These are phyloP conservation scores for Cyclophora albipunctata DNA, from an alignment of 2,888 invertebrate genomes.

Conservation along the genomic window DNA sequence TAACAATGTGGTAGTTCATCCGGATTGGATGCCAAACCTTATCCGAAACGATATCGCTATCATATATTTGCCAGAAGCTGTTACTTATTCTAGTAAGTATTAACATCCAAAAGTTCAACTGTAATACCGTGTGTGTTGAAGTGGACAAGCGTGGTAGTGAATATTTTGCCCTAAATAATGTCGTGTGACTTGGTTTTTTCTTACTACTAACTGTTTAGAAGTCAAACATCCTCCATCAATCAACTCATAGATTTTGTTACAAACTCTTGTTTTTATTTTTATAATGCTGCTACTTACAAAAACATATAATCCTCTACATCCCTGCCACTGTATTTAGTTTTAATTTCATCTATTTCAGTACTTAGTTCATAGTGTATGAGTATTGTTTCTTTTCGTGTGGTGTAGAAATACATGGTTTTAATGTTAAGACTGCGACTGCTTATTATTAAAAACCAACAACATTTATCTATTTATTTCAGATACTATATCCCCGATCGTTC, in stretches of 20 bases:
- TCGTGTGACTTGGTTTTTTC: no score
- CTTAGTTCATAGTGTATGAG: no score
- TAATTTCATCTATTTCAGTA: not conserved
- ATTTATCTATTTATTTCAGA: slow-evolving; percentile 13
- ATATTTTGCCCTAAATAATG: not conserved
- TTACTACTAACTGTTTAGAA: no score
- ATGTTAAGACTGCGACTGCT: not conserved
- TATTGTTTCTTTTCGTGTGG: not conserved
- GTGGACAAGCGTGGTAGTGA: not conserved
- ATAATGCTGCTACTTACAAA: no score
- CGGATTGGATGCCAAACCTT: slow-evolving; percentile 25
- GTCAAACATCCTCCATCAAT: no score
- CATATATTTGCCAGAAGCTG: slow-evolving; percentile 15
- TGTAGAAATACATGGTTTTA: not conserved
- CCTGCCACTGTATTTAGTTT: not conserved
- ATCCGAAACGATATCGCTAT: slow-evolving; percentile 35
- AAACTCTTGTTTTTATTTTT: no score
- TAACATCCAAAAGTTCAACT: not conserved
- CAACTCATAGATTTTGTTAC: no score
- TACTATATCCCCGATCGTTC: slow-evolving; percentile 21
- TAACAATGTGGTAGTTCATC: slow-evolving; percentile 25
- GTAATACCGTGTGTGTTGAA: not conserved
- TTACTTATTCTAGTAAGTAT: slow-evolving; percentile 18
- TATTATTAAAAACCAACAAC: not conserved
- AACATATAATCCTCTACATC: no score